Evolutionary conservation across 2,888 invertebrate genomes (phyloP).

Genomic region (Pristionchus fissidentatus): DNA sequence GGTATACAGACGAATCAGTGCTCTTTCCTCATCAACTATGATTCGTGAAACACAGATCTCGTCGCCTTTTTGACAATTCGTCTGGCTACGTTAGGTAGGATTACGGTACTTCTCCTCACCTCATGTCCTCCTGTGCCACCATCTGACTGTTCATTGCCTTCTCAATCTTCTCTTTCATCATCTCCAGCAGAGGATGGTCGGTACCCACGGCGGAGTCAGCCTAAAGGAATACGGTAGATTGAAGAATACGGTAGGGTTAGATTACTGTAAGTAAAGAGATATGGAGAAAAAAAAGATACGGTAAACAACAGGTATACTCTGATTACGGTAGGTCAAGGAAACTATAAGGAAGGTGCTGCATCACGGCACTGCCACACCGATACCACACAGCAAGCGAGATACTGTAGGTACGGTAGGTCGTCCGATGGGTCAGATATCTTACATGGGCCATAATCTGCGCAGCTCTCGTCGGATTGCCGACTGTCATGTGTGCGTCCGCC

Average conservation of each 20-base stretch:
- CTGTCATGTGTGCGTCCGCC: slow-evolving; percentile 23
- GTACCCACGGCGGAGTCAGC: neutral
- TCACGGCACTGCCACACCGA: too few relatives aligned
- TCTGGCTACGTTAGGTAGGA: too few relatives aligned
- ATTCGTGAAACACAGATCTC: too few relatives aligned
- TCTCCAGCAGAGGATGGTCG: neutral
- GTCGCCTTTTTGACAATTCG: too few relatives aligned
- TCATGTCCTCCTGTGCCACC: too few relatives aligned
- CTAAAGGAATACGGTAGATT: neutral
- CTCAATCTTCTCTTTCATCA: neutral
- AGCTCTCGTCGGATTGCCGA: neutral
- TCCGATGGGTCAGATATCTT: neutral
- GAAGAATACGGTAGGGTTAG: neutral
- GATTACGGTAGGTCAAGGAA: neutral
- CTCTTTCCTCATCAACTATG: too few relatives aligned
- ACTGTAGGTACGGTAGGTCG: too few relatives aligned
- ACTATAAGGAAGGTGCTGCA: neutral
- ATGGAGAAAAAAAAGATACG: neutral
- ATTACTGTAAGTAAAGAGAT: neutral
- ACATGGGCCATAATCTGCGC: neutral
- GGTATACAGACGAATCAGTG: too few relatives aligned
- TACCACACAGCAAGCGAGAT: too few relatives aligned
- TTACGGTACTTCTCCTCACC: too few relatives aligned
- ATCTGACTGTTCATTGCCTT: neutral
- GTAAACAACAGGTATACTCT: neutral